Evolutionary conservation across 2,797 vertebrate genomes (phyloP).

Genomic region (Pantherophis alleghaniensis): DNA sequence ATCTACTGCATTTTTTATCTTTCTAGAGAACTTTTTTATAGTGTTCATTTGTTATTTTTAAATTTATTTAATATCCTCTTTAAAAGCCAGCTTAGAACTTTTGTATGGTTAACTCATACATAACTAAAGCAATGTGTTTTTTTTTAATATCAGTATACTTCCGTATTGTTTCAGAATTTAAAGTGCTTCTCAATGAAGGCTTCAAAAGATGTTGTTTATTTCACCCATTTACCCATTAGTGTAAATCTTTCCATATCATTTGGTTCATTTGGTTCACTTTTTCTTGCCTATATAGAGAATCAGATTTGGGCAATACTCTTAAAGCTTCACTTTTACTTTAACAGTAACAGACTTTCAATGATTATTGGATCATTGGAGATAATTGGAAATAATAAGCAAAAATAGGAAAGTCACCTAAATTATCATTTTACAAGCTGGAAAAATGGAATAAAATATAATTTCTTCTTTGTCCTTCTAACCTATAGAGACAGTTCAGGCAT

Average conservation of each 20-base stretch:
- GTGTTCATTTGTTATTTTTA: background rate
- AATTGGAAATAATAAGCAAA: background rate
- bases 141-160: conserved; percentile 35
- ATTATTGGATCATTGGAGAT: background rate
- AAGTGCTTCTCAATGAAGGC: conserved; percentile 5
- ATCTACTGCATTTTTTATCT: background rate
- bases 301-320: conserved; percentile 6
- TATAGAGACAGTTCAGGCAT: too few relatives aligned
- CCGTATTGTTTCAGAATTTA: conserved; percentile 34
- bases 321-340: background rate
- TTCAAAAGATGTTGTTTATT: conserved; percentile 31
- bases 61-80: background rate
- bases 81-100: conserved; percentile 38
- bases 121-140: background rate
- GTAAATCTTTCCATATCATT: background rate
- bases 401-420: background rate
- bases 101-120: background rate
- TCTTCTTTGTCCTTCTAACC: too few relatives aligned
- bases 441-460: background rate
- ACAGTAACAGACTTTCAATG: background rate
- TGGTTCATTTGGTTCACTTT: conserved; percentile 9
- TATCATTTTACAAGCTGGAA: background rate
- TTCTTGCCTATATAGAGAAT: conserved; percentile 25
- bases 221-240: background rate
- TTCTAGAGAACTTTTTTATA: background rate